Evolutionary conservation across 2,113 vertebrate species (phyloP).

Genomic region (Dasyurus viverrinus): DNA sequence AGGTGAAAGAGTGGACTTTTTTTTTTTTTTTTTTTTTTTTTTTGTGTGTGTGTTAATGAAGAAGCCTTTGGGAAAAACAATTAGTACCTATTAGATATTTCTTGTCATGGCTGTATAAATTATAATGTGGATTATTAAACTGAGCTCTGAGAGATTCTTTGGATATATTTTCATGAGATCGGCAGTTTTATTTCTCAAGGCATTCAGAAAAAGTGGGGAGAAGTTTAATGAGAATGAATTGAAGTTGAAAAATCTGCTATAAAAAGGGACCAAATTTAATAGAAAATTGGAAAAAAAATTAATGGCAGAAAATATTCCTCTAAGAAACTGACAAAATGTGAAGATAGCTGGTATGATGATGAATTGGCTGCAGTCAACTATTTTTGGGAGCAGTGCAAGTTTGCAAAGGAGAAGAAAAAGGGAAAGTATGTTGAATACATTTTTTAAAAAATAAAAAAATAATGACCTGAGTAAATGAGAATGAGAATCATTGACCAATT

Average conservation of each 20-base stretch:
- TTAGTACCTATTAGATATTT: conserved; percentile 29
- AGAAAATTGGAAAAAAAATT: conserved; percentile 57
- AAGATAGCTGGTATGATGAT: background rate
- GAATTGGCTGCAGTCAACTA: conserved; percentile 36
- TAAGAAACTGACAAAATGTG: background rate
- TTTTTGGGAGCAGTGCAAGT: conserved; percentile 39
- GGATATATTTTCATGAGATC: conserved; percentile 32
- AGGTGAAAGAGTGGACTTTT: conserved; percentile 29
- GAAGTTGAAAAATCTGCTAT: conserved; percentile 43
- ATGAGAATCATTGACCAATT: conserved; percentile 45
- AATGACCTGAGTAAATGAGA: conserved; percentile 11
- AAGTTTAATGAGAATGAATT: conserved; percentile 46
- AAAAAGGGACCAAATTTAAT: conserved; percentile 46
- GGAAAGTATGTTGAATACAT: conserved; percentile 15
- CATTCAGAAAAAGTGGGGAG: conserved; percentile 48
- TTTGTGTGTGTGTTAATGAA: conserved; percentile 52
- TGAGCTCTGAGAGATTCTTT: conserved; percentile 35
- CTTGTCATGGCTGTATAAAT: conserved; percentile 11
- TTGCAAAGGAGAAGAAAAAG: conserved; percentile 24
- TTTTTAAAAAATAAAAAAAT: background rate
- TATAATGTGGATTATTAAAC: conserved; percentile 41
- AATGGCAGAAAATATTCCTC: conserved; percentile 53
- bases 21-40: background rate
- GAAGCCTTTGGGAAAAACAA: background rate
- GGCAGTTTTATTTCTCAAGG: background rate